Evolutionary conservation across 1,140 invertebrate genomes (phyloP), one percentile per base, ranked within the genome.

Genomic region (Aplysia californica): DNA sequence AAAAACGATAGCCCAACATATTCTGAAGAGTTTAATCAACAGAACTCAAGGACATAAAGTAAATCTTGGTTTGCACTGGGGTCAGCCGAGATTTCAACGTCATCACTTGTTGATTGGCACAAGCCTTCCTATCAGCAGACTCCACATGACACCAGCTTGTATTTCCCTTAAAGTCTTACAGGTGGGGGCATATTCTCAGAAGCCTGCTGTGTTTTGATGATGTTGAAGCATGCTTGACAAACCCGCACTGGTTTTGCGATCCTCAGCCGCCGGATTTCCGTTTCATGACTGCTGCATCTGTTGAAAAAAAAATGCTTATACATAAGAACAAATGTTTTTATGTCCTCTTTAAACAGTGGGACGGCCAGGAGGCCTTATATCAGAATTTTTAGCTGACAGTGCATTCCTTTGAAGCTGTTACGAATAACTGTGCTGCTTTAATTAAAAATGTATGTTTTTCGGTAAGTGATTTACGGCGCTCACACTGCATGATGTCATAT

Each of bases 251-350:
- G 96, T 68, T 96, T 96, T 66, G 96, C 88, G 82, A 98, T 98
- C 50, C 96, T 93, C 73, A 98, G 91, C 55, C 96, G 93, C 1
- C 94, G 94, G 79, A 98, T 98, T 91, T 97, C 96, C 67, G 96
- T 97, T 90, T 98, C 96, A 91, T 96, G 98, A 79, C 95, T 93
- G 87, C 96, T 97, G 90, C 97, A 98, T 85, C 93, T 94, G 86
- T 55, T 86, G 79, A 78, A 78, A 69, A 55, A 61, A 44, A 58
- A 80, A 23, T n/a, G n/a, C n/a, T n/a, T n/a, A n/a, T n/a, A n/a
- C n/a, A n/a, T n/a, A n/a, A n/a, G n/a, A n/a, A n/a, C n/a, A n/a
- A n/a, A n/a, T n/a, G n/a, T n/a, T n/a, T n/a, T n/a, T n/a, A n/a
- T n/a, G n/a, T n/a, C n/a, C n/a, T n/a, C n/a, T n/a, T n/a, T n/a